phyloP scores from a whole-genome alignment of 2,797 vertebrate species.

The Smutsia temminckii region DNA sequence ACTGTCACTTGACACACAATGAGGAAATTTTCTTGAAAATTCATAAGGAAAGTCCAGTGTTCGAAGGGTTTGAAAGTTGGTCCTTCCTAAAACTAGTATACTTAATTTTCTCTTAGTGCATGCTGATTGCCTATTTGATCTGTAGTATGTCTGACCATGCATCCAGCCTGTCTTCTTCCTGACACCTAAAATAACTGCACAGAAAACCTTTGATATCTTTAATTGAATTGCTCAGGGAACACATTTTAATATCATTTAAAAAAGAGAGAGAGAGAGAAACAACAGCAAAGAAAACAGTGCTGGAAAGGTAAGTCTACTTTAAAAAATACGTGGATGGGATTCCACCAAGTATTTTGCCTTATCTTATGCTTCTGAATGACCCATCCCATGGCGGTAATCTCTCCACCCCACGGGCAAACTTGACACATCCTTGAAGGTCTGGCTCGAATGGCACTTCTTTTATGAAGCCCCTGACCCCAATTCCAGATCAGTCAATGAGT shows the following conservation, averaged over 20 bases:
- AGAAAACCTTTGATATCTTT: neutral
- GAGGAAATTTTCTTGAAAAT: conserved; percentile 65
- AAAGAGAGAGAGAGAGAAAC: neutral
- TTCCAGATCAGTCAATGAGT: neutral
- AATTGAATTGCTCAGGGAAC: neutral
- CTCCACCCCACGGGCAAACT: neutral
- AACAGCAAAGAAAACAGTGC: neutral
- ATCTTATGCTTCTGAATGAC: neutral
- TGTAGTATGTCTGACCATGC: neutral
- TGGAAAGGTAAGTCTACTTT: conserved; percentile 22
- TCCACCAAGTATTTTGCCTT: conserved; percentile 40
- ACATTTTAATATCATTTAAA: neutral
- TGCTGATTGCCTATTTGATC: neutral
- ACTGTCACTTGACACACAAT: conserved; percentile 21
- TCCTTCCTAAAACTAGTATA: conserved; percentile 21
- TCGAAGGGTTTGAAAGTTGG: conserved; percentile 50
- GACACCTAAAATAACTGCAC: neutral
- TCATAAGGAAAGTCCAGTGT: conserved; percentile 53
- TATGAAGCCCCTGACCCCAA: neutral
- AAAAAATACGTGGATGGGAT: neutral
- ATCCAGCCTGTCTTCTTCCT: neutral
- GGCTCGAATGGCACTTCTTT: neutral
- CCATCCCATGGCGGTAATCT: neutral
- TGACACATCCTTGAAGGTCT: neutral
- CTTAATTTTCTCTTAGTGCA: conserved; percentile 38